Conservation (phyloP, 1,140 invertebrate genomes). For the Scaptomyza montana region DNA sequence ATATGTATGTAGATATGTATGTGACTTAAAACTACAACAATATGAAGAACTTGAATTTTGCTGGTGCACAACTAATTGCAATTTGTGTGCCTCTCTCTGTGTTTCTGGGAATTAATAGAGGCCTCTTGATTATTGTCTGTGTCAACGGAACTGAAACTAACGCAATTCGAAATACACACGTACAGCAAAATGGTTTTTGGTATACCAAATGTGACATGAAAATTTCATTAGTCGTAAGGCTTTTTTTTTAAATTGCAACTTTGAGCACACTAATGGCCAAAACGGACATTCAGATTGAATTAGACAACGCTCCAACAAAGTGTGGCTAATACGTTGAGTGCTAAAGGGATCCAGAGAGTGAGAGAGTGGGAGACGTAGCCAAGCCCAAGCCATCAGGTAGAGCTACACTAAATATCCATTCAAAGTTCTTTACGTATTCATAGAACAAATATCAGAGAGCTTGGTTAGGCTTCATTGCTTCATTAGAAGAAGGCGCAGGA, state of each 20-base stretch:
- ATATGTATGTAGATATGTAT: conserved; percentile 7
- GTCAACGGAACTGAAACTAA: conserved; percentile 34
- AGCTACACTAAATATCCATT: conserved; percentile 39
- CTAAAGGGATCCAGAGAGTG: background rate
- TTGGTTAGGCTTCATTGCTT: conserved; percentile 46
- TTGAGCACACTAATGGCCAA: conserved; percentile 50
- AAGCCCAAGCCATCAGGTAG: conserved; percentile 3
- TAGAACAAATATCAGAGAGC: conserved; percentile 55
- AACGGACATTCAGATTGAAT: conserved; percentile 77
- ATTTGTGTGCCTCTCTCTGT: conserved; percentile 44
- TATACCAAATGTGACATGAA: conserved; percentile 67
- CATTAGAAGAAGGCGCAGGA: conserved; percentile 56
- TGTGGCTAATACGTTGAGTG: conserved; percentile 36
- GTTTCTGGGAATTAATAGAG: conserved; percentile 60
- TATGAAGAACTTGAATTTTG: conserved; percentile 40
- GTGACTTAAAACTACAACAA: conserved; percentile 30
- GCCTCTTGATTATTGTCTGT: conserved; percentile 43
- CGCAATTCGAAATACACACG: conserved; percentile 5
- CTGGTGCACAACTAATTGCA: conserved; percentile 71
- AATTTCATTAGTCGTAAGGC: conserved; percentile 67
- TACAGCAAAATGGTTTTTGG: conserved; percentile 49
- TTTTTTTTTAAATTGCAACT: conserved; percentile 13
- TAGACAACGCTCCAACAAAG: conserved; percentile 56
- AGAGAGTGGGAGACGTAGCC: background rate
- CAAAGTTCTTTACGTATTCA: conserved; percentile 34